Base-by-base conservation (phyloP, 2,797 vertebrate species). In the Natrix natrix region DNA sequence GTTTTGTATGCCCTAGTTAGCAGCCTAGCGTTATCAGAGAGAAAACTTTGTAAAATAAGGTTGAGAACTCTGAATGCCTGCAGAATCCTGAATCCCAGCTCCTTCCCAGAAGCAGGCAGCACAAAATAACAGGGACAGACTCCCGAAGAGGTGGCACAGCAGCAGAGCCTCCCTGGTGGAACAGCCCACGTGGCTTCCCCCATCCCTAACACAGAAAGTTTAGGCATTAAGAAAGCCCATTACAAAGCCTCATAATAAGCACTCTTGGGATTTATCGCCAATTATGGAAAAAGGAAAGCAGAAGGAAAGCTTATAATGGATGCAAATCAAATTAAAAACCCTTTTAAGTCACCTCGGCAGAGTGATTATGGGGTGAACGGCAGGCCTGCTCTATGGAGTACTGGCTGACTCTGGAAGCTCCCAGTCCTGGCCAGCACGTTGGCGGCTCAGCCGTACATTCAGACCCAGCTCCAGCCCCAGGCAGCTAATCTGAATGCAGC, bases 191-290 rank as follows among this genome's bases (percentile, higher is more conserved):
- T 97, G 95, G 97, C 97, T 95, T 96, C 97, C 90, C 86, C 86
- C 20, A 93, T 95, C 96, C 96, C 95, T 96, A 93, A 95, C 97
- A 95, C 96, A 93, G 92, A 3, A 90, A 97, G 95, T 97, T 96
- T 95, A 95, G 96, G 96, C 97, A 96, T 92, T 91, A 96, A 97
- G 97, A 92, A 95, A 96, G 94, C 95, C 97, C 97, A 97, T 97
- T 97, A 96, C 95, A 96, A 96, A 95, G 95, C 95, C 93, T 95
- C 95, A 95, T 96, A 96, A 95, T 92, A 56, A 6, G 94, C 95
- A 96, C 95, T 96, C 95, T 94, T 94, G 92, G 95, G 96, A 94
- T 90, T 90, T 7, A 28, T 87, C 95, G 95, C 93, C 94, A 94
- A 37, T 96, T 96, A 94, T 4, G 57, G 95, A 95, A 95, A 92